phyloP scores from a whole-genome alignment of 2,888 invertebrate genomes.

The Noctua pronuba region DNA sequence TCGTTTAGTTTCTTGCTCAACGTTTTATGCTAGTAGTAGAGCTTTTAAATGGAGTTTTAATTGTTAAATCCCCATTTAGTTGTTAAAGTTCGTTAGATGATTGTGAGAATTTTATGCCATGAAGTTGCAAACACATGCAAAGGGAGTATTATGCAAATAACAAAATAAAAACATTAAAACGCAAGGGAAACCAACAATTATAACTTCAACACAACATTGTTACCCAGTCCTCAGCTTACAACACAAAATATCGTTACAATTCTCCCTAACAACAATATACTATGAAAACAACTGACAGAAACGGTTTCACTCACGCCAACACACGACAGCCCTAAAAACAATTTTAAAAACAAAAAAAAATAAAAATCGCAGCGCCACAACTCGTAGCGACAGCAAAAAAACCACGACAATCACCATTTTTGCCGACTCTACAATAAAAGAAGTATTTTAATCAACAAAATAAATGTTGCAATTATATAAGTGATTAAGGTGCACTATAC shows the following conservation, averaged over 20 bases:
- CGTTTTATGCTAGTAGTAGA: conserved; percentile 8
- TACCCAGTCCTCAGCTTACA: background rate
- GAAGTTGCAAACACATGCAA: background rate
- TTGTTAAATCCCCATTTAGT: background rate
- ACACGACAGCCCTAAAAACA: conserved; percentile 43
- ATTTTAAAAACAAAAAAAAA: conserved; percentile 27
- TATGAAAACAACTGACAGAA: conserved; percentile 34
- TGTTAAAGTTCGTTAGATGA: background rate
- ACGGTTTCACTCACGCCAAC: conserved; percentile 43
- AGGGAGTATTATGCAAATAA: conserved; percentile 5
- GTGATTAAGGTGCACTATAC: conserved; percentile 89
- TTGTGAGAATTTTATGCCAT: background rate
- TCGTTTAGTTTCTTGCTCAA: conserved; percentile 39
- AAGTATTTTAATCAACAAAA: conserved; percentile 89
- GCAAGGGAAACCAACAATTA: conserved; percentile 2
- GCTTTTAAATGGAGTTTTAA: conserved; percentile 24
- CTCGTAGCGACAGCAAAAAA: conserved; percentile 47
- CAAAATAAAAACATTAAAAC: background rate
- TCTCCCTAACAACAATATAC: conserved; percentile 23
- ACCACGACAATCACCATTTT: conserved; percentile 43
- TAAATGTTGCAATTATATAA: conserved; percentile 89
- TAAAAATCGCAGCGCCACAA: conserved; percentile 22
- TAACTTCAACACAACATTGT: conserved; percentile 20
- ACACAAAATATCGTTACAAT: conserved; percentile 9
- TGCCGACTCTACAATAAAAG: conserved; percentile 76